Evolutionary conservation across 2,113 vertebrate genomes (phyloP).

Genomic region (Hystrix brachyura): DNA sequence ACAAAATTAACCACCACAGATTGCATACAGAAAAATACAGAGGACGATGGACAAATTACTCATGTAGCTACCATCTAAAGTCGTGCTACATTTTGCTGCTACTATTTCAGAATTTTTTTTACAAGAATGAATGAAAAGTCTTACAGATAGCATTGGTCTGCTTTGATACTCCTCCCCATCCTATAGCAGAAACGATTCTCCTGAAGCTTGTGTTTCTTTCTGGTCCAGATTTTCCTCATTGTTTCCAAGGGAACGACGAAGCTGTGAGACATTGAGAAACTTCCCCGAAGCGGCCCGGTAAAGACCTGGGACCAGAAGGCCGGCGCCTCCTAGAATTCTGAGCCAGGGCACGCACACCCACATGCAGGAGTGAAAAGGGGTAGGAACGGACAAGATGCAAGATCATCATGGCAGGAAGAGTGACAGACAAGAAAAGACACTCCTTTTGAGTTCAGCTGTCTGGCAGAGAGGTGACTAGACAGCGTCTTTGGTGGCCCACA

Average conservation of each 20-base stretch:
- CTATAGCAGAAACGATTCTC: not conserved
- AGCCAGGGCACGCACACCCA: accelerated
- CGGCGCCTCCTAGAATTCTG: not conserved
- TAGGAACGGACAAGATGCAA: not conserved
- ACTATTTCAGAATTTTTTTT: not conserved
- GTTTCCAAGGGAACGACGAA: not conserved
- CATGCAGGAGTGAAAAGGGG: not conserved
- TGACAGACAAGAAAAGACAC: accelerated
- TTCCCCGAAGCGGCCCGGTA: not conserved
- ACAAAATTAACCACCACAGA: not conserved
- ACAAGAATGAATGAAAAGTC: not conserved
- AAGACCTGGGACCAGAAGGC: not conserved
- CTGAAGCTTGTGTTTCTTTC: not conserved
- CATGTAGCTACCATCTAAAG: not conserved
- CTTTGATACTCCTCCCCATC: not conserved
- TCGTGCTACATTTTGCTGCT: not conserved
- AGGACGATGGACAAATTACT: not conserved
- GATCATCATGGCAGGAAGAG: not conserved
- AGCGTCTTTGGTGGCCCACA: accelerated
- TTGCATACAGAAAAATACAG: not conserved
- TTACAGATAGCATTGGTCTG: not conserved
- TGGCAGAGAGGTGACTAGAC: not conserved
- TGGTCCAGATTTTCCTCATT: not conserved
- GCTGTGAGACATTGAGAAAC: not conserved
- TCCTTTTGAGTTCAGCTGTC: not conserved